Evolutionary conservation across 2,113 vertebrate genomes (phyloP).

Genomic region (Diglossa brunneiventris): DNA sequence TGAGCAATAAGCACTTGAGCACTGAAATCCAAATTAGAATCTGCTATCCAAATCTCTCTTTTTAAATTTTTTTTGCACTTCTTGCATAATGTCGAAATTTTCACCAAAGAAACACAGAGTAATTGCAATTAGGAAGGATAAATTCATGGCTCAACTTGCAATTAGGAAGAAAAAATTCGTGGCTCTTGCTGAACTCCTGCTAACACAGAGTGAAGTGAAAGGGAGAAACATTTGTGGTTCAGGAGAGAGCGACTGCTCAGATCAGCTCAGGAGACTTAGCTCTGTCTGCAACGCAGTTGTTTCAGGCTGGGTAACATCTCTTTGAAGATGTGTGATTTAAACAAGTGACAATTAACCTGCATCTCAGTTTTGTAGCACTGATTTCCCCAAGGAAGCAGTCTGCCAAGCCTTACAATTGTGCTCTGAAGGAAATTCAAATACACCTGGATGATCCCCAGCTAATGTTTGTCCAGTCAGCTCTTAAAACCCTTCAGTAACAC

Average conservation of each 20-base stretch:
- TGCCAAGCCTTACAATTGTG: neutral
- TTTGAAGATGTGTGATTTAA: neutral
- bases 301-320: neutral
- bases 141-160: too few species aligned
- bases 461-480: neutral
- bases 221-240: neutral
- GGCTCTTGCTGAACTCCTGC: neutral
- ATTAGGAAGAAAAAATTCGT: neutral
- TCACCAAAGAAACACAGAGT: neutral
- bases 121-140: neutral
- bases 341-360: neutral
- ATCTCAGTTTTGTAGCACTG: neutral
- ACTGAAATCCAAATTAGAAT: neutral
- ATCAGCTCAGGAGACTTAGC: neutral
- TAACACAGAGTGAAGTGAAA: neutral
- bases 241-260: accelerated
- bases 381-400: neutral
- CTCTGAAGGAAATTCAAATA: neutral
- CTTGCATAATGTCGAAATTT: neutral
- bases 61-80: neutral
- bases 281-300: neutral
- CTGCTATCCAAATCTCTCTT: neutral
- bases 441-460: neutral
- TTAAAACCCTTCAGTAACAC: neutral
- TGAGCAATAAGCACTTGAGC: neutral